phyloP scores from a whole-genome alignment of 2,797 vertebrate species.

The Petrocephalus sullivani region DNA sequence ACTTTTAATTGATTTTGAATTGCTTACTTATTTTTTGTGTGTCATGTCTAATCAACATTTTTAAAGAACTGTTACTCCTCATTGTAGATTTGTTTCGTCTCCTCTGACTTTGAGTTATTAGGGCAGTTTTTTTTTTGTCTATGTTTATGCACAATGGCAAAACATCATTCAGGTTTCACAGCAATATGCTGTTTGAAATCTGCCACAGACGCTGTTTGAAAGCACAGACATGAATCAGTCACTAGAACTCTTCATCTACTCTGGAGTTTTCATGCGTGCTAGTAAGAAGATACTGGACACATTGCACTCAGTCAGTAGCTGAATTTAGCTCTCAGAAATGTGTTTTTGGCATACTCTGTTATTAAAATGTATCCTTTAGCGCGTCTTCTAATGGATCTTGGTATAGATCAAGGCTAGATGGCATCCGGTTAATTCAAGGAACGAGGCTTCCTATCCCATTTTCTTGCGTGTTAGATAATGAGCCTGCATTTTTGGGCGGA shows the following conservation, averaged over 20 bases:
- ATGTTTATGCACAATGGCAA: not conserved
- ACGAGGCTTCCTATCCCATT: not conserved
- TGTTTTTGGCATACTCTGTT: not conserved
- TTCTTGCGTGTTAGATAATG: not conserved
- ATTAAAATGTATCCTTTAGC: constrained; percentile 49
- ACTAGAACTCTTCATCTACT: not conserved
- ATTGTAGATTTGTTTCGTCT: not conserved
- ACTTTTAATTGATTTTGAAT: not conserved
- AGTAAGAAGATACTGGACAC: not conserved
- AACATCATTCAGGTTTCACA: not conserved
- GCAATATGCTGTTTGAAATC: not conserved
- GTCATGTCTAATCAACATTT: not conserved
- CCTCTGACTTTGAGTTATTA: not conserved
- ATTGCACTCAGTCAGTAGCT: not conserved
- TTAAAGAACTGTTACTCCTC: not conserved
- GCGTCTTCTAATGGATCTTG: constrained; percentile 66
- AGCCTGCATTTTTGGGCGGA: not conserved
- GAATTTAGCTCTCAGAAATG: constrained; percentile 61
- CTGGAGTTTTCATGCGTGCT: not conserved
- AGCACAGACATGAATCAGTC: not conserved
- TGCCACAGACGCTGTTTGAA: not conserved
- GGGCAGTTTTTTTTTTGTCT: not conserved
- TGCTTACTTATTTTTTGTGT: not conserved
- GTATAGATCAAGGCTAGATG: constrained; percentile 49
- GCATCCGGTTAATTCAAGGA: constrained; percentile 60